These are phyloP conservation scores for Anoplius nigerrimus DNA, from an alignment of 2,888 invertebrate species.

Conservation along the genomic window DNA sequence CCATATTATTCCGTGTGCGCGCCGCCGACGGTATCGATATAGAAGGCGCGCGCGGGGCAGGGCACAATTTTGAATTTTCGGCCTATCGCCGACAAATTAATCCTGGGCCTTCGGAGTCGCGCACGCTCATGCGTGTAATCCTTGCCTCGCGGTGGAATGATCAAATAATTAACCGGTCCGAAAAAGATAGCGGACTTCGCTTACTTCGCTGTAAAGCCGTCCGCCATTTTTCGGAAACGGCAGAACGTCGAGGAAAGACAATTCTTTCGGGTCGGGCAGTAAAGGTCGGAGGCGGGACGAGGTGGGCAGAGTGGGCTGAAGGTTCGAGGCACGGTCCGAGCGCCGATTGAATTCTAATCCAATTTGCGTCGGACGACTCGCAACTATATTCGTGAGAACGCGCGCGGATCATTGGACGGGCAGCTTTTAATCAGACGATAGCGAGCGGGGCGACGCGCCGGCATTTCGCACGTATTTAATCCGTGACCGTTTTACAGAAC, in stretches of 20 bases:
- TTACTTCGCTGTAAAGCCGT: no score
- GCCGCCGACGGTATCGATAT: conserved; percentile 30
- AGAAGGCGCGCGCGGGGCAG: no score
- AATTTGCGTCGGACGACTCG: background rate
- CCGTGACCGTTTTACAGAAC: conserved; percentile 69
- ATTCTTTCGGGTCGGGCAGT: background rate
- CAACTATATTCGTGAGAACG: conserved; percentile 13
- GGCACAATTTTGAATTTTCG: conserved; percentile 46
- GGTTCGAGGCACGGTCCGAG: background rate
- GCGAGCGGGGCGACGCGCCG: conserved; percentile 24
- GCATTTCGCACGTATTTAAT: conserved; percentile 70
- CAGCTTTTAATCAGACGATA: conserved; percentile 41
- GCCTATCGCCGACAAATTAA: conserved; percentile 48
- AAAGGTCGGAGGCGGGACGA: background rate
- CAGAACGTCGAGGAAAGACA: no score
- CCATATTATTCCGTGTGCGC: conserved; percentile 68
- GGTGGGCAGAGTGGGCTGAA: background rate
- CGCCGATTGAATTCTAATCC: background rate
- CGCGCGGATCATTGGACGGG: conserved; percentile 22
- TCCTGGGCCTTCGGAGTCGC: conserved; percentile 18
- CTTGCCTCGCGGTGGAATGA: conserved; percentile 12
- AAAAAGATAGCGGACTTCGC: no score
- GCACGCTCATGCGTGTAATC: conserved; percentile 6
- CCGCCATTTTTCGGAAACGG: no score
- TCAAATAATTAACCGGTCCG: conserved; percentile 25